phyloP scores from a whole-genome alignment of 2,797 vertebrate species.

The Lates japonicus region DNA sequence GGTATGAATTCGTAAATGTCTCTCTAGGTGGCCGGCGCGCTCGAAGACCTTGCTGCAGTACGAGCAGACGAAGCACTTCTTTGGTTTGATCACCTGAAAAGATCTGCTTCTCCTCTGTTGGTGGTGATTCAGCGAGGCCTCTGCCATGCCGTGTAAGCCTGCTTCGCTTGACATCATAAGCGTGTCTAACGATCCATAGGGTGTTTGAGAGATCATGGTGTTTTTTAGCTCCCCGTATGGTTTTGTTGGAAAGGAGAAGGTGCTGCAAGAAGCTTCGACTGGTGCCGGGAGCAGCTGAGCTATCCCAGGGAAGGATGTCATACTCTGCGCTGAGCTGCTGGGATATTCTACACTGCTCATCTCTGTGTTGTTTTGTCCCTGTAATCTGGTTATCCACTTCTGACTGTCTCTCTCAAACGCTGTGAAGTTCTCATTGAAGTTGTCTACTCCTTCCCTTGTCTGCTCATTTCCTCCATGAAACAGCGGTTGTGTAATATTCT shows the following conservation, averaged over 20 bases:
- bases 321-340: constrained; percentile 39
- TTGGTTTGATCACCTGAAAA: constrained; percentile 63
- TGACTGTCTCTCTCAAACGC: constrained; percentile 43
- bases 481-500: constrained; percentile 11
- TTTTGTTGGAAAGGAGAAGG: constrained; percentile 63
- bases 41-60: constrained; percentile 81
- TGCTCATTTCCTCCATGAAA: constrained; percentile 29
- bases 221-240: constrained; percentile 48
- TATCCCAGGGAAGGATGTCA: constrained; percentile 29
- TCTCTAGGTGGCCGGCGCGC: constrained; percentile 77
- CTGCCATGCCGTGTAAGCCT: not conserved
- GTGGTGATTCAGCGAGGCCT: constrained; percentile 17
- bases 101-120: constrained; percentile 24
- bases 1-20: constrained; percentile 81
- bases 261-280: constrained; percentile 59
- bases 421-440: constrained; percentile 29
- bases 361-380: constrained; percentile 48
- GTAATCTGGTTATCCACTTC: constrained; percentile 62
- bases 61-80: constrained; percentile 78
- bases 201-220: constrained; percentile 34
- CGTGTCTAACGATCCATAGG: constrained; percentile 45
- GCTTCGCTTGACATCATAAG: constrained; percentile 32
- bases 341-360: constrained; percentile 43
- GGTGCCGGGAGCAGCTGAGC: constrained; percentile 53
- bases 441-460: constrained; percentile 9